These are phyloP conservation scores for Ursus arctos DNA, from an alignment of 2,113 vertebrate species.

Conservation along the genomic window DNA sequence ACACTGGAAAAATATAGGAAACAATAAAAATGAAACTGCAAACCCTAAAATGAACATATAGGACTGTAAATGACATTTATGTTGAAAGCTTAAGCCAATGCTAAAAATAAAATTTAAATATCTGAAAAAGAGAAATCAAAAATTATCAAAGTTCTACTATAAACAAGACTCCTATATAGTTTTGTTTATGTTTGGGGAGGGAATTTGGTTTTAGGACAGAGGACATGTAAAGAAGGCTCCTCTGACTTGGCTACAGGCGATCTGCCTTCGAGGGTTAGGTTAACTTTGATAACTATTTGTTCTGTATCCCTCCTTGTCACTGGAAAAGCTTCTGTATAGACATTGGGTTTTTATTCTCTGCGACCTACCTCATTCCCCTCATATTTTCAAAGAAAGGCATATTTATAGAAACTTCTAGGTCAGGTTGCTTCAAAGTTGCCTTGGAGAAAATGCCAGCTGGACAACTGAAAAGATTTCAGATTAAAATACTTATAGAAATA, in stretches of 20 bases:
- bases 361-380: not conserved
- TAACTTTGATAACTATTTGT: not conserved
- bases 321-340: not conserved
- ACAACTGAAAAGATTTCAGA: not conserved
- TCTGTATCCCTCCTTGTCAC: not conserved
- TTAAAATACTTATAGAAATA: conserved; percentile 6
- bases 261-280: not conserved
- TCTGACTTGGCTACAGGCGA: not conserved
- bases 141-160: not conserved
- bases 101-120: not conserved
- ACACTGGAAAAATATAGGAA: not conserved
- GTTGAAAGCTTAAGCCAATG: not conserved
- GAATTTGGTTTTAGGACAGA: not conserved
- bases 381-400: conserved; percentile 2
- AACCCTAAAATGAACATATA: not conserved
- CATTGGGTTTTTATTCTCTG: not conserved
- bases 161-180: not conserved
- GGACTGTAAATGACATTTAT: not conserved
- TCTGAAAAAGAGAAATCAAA: conserved; percentile 17
- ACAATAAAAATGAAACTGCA: not conserved
- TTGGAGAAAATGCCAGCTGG: not conserved
- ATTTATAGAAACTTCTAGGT: conserved; percentile 14
- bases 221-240: not conserved
- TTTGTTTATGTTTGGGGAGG: not conserved
- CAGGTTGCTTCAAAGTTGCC: not conserved